Base-by-base conservation (phyloP, 2,797 vertebrate genomes). In the Heteromormyrus szaboi region DNA sequence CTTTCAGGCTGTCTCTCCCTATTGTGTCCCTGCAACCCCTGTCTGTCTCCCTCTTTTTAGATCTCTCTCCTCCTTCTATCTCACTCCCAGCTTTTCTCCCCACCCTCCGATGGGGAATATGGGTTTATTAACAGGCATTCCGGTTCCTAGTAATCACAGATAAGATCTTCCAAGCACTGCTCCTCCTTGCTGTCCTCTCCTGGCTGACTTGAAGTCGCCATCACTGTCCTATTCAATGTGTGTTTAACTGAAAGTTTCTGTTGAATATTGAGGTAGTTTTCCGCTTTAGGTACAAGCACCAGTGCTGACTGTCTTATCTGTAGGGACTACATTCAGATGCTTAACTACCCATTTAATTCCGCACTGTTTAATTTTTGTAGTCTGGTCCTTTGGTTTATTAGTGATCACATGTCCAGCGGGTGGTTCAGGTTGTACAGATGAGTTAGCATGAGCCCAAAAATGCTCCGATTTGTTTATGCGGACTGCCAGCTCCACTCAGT, bases 351-450 rank as follows among this genome's bases (percentile, higher is more conserved):
- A 46, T 41, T 44, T 37, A 88, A 84, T 17, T 44, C 37, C 7
- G 22, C 72, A 4, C 17, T 79, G 41, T 46, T 79, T 9, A n/a
- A 79, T 44, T 79, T 29, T 19, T 46, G 72, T 46, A 46, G 72
- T 79, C 37, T 46, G 17, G 33, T 44, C 5, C 33, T 44, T 44
- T 79, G 14, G 17, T 79, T 41, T 46, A 79, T 79, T 79, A 41
- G 72, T 44, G 41, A 79, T 79, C 72, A n/a, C 37, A 46, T 79
- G 72, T 79, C 17, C 1, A 46, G 17, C 2, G 46, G 81, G 22
- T 25, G 22, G 19, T 48, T 84, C 81, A 25, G 44, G 92, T 91
- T 93, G 93, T 93, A 95, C 93, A 93, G 93, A 90, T 91, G 46
- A 46, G 44, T n/a, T 46, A 81, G 41, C 19, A n/a, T 2, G 41